Percentiles rank a stretch among this genome's conserved stretches.
phyloP scores from a whole-genome alignment of 2,797 vertebrate genomes.

The Amblyraja radiata region DNA sequence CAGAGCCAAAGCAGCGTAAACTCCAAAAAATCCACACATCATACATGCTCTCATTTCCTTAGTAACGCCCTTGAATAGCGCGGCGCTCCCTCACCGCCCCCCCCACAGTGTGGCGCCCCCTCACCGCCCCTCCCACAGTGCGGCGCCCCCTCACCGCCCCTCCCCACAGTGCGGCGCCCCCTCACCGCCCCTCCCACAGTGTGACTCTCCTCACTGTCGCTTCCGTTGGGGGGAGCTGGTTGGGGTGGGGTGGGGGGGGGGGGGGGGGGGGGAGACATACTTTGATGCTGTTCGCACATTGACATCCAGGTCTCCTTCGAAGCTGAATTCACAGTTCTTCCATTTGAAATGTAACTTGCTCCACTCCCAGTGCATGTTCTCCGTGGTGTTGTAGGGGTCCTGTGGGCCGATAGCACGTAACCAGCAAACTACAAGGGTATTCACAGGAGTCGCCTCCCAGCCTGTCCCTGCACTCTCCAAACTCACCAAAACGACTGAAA shows the following conservation, averaged over 20 bases:
- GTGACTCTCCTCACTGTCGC: not conserved
- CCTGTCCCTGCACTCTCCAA: not conserved
- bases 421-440: too few species aligned
- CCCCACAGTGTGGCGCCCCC: too few species aligned
- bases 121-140: not conserved
- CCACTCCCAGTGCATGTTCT: slow-evolving; percentile 99
- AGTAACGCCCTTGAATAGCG: not conserved
- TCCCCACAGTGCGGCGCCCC: too few species aligned
- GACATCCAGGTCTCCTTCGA: slow-evolving; percentile 86
- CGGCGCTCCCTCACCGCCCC: too few species aligned
- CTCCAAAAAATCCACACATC: too few species aligned
- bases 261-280: slow-evolving; percentile 58
- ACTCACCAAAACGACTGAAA: not conserved
- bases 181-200: too few species aligned
- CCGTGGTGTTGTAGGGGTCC: slow-evolving; percentile 98
- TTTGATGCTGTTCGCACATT: slow-evolving; percentile 96
- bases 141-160: too few species aligned
- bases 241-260: not conserved
- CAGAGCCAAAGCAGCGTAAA: too few species aligned
- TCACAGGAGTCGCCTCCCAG: not conserved
- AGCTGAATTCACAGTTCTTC: slow-evolving; percentile 86
- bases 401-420: slow-evolving; percentile 44
- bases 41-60: not conserved
- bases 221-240: not conserved
- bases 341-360: slow-evolving; percentile 83